A percentile compares a stretch with the other conserved stretches of the same genome.
phyloP scores from a whole-genome alignment of 2,888 invertebrate genomes.

The Tachina lurida region DNA sequence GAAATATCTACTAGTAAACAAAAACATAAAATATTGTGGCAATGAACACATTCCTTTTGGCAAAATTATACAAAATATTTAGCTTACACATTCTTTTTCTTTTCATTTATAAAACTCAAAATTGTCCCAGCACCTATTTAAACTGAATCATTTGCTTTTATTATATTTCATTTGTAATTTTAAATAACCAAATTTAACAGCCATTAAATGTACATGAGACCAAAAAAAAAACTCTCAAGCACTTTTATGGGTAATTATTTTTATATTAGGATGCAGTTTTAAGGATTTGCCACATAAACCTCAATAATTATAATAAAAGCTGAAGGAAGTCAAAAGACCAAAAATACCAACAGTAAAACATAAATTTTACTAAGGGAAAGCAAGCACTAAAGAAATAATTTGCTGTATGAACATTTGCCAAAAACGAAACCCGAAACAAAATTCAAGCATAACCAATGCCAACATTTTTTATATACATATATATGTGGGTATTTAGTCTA shows the following conservation, averaged over 20 bases:
- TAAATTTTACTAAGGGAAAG: constrained; percentile 52
- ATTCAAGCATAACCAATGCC: constrained; percentile 22
- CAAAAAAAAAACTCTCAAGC: constrained; percentile 30
- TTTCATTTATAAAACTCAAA: background rate
- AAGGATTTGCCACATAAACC: constrained; percentile 38
- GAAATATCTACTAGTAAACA: no score
- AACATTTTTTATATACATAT: background rate
- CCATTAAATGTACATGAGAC: constrained; percentile 43
- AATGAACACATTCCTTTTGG: no score
- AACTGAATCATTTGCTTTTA: constrained; percentile 26
- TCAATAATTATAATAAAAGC: constrained; percentile 5
- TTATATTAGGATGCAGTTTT: constrained; percentile 54
- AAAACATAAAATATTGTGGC: no score
- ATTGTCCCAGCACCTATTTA: background rate
- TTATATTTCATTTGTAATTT: constrained; percentile 26
- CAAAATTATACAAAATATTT: no score
- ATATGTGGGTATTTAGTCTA: background rate
- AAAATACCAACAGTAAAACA: constrained; percentile 12
- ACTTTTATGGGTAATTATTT: constrained; percentile 61
- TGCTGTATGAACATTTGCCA: constrained; percentile 50
- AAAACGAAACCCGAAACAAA: constrained; percentile 4
- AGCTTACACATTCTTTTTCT: no score
- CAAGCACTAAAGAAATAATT: constrained; percentile 41
- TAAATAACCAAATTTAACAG: constrained; percentile 20
- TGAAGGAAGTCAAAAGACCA: constrained; percentile 21